Evolutionary conservation across 2,888 invertebrate species (phyloP).

Genomic region (Nemotelus nigrinus): DNA sequence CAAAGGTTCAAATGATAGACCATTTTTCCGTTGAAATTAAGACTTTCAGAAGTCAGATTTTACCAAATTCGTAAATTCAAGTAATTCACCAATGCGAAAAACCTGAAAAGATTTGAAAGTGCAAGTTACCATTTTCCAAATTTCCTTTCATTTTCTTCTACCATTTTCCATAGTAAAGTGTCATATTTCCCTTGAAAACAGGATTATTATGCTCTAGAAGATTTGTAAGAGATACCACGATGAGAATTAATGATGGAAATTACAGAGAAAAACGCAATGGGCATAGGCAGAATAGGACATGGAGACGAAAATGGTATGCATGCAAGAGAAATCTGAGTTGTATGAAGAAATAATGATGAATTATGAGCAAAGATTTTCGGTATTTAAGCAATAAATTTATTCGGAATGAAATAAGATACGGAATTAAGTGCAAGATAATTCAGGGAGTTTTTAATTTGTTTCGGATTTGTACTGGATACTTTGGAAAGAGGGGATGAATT

Average conservation of each 20-base stretch:
- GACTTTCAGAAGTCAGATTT: too few relatives aligned
- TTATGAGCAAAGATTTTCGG: background rate
- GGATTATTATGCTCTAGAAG: slow-evolving; percentile 16
- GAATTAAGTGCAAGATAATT: background rate
- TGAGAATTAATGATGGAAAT: background rate
- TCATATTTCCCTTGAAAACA: slow-evolving; percentile 34
- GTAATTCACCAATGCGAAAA: too few relatives aligned
- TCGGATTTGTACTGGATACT: too few relatives aligned
- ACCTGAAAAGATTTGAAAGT: too few relatives aligned
- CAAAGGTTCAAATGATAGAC: too few relatives aligned
- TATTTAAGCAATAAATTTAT: background rate
- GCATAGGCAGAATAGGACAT: background rate
- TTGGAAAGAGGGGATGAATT: too few relatives aligned
- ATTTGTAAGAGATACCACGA: too few relatives aligned
- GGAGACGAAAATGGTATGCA: background rate
- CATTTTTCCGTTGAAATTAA: too few relatives aligned
- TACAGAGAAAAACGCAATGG: background rate
- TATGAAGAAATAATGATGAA: background rate
- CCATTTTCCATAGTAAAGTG: slow-evolving; percentile 12
- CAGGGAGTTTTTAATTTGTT: too few relatives aligned
- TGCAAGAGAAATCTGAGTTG: background rate
- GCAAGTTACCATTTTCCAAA: too few relatives aligned
- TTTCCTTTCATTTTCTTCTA: background rate
- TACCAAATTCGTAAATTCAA: too few relatives aligned
- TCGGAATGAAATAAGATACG: background rate